Base-by-base conservation (phyloP, 2,113 vertebrate genomes). In the Cyprinus carpio region DNA sequence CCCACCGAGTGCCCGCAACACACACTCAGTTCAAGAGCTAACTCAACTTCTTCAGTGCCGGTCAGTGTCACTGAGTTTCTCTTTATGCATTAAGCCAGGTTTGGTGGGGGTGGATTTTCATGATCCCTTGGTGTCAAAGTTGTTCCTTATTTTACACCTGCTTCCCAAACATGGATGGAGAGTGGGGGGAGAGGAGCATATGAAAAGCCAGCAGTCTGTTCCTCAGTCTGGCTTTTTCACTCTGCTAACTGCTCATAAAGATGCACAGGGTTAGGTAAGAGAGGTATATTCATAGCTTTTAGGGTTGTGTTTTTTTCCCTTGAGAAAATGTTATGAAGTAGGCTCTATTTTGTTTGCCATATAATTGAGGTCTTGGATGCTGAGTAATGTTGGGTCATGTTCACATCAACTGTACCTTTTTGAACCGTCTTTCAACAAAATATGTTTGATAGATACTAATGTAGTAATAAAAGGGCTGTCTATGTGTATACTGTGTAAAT, bases 101-200 rank as follows among this genome's bases (percentile, higher is more conserved):
- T 23, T 56, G 34, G 58, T 16, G n/a, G 54, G 12, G 29, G 76
- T 18, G 71, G 86, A 92, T 84, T 88, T 88, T 69, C 60, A 81
- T 58, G 65, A 87, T 87, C 85, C 65, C 67, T 82, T 56, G 72
- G 67, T 86, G 85, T 90, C 83, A 80, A 81, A 89, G 88, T 89
- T 90, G 88, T 54, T 4, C 90, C 85, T 84, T 90, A 89, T 93
- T 92, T 92, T 89, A 91, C 88, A 88, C 91, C 87, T 90, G 87
- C 84, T 87, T 88, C 82, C 25, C 87, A 89, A 91, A 90, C 88
- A 88, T 54, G 51, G 69, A 88, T 27, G 54, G 3, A 75, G 27
- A 11, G 64, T 10, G 20, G 69, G 25, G 23, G 58, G 49, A 49
- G 76, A 58, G 37, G 40, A 34, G 71, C 64, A 60, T 43, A 84